Percentiles rank a stretch among this genome's conserved stretches.
These are phyloP conservation scores for Petromus typicus DNA, from an alignment of 2,113 vertebrate genomes.

Conservation along the genomic window DNA sequence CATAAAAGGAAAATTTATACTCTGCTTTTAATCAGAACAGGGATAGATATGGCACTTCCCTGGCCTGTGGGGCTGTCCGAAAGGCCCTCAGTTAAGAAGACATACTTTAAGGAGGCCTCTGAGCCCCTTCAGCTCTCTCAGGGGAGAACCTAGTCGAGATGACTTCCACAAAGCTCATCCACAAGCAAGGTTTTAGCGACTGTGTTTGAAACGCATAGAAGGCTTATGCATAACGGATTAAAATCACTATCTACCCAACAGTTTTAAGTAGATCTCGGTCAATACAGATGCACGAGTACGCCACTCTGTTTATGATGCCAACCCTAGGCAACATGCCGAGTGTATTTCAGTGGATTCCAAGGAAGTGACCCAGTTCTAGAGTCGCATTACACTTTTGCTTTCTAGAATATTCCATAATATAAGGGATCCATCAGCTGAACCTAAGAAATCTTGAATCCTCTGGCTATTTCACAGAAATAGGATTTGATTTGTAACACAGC, in stretches of 20 bases:
- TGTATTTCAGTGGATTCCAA: conserved; percentile 10
- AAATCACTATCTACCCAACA: not conserved
- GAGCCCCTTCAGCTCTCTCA: not conserved
- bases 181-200: not conserved
- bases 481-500: conserved; percentile 49
- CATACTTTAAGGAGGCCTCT: not conserved
- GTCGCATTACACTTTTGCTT: conserved; percentile 40
- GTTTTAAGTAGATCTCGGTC: not conserved
- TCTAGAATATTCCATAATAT: conserved; percentile 38
- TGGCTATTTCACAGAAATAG: not conserved
- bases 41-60: not conserved
- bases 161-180: not conserved
- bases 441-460: conserved; percentile 21
- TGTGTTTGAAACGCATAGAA: not conserved
- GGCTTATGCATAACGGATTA: not conserved
- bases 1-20: not conserved
- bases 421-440: conserved; percentile 7
- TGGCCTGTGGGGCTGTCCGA: not conserved
- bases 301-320: not conserved
- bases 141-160: not conserved
- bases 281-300: not conserved
- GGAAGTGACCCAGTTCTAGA: conserved; percentile 47
- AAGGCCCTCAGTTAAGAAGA: not conserved
- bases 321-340: not conserved
- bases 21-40: not conserved